A percentile compares a stretch with the other conserved stretches of the same genome.
Conservation (phyloP, 2,888 invertebrate genomes). For the Agelastica alni region DNA sequence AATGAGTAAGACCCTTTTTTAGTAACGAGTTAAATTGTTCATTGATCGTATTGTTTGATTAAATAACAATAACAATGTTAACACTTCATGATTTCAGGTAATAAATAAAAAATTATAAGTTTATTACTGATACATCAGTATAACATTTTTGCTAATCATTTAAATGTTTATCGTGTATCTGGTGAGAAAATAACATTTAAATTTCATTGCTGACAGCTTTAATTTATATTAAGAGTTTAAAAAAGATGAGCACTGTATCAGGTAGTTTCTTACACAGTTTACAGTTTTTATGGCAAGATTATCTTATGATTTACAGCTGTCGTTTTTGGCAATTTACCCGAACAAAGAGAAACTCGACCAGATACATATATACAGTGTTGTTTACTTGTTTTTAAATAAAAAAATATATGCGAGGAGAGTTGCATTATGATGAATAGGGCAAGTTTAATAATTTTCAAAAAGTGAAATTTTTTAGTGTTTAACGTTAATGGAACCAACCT, state of each 20-base stretch:
- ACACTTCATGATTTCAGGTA: no score
- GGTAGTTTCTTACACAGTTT: slow-evolving; percentile 8
- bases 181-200: no score
- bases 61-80: no score
- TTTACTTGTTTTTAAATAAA: slow-evolving; percentile 31
- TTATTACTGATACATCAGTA: no score
- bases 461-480: slow-evolving; percentile 28
- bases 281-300: slow-evolving; percentile 19
- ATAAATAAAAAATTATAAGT: no score
- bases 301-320: slow-evolving; percentile 29
- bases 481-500: slow-evolving; percentile 27
- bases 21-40: no score
- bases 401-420: slow-evolving; percentile 16
- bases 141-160: no score
- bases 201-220: no score
- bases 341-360: slow-evolving; percentile 27
- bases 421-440: slow-evolving; percentile 30
- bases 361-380: slow-evolving; percentile 21
- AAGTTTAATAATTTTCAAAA: slow-evolving; percentile 27
- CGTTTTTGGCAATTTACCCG: slow-evolving; percentile 26
- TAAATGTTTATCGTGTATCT: no score
- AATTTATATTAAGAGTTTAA: no score
- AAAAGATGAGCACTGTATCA: slow-evolving; percentile 8
- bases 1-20: no score
- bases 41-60: no score